Percentiles rank a stretch among this genome's conserved stretches.
Conservation (phyloP, 1,140 invertebrate genomes). For the Trichomalopsis sarcophagae region DNA sequence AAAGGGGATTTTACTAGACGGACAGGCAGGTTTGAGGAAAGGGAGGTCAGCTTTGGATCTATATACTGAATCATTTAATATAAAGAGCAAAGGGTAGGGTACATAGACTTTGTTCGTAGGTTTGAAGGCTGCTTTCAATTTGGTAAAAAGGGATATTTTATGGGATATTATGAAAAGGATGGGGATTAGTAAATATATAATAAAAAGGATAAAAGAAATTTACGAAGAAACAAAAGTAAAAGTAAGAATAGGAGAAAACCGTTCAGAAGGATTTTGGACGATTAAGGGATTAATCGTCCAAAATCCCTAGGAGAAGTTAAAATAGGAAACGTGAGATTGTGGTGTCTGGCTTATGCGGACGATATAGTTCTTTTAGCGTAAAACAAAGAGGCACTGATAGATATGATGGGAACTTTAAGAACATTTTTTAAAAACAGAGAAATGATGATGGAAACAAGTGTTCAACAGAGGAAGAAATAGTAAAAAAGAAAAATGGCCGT, state of each 20-base stretch:
- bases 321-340: conserved; percentile 14
- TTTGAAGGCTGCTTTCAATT: conserved; percentile 34
- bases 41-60: conserved; percentile 24
- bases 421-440: conserved; percentile 26
- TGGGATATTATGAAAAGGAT: conserved; percentile 22
- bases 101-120: conserved; percentile 10
- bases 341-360: conserved; percentile 34
- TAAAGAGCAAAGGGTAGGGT: conserved; percentile 2
- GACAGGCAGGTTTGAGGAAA: conserved; percentile 40
- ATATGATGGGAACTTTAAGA: conserved; percentile 36
- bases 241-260: conserved; percentile 44
- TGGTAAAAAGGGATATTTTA: conserved; percentile 5
- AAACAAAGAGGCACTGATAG: conserved; percentile 30
- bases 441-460: conserved; percentile 20
- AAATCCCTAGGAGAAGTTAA: not conserved
- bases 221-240: conserved; percentile 47
- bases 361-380: conserved; percentile 38
- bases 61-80: conserved; percentile 33
- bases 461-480: not conserved
- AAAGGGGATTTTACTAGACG: not conserved
- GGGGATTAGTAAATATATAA: conserved; percentile 14
- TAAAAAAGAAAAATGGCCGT: conserved; percentile 22
- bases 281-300: conserved; percentile 43
- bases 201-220: conserved; percentile 26
- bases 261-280: conserved; percentile 42